Conservation (phyloP, 2,888 invertebrate genomes). For the Nudaria mundana region DNA sequence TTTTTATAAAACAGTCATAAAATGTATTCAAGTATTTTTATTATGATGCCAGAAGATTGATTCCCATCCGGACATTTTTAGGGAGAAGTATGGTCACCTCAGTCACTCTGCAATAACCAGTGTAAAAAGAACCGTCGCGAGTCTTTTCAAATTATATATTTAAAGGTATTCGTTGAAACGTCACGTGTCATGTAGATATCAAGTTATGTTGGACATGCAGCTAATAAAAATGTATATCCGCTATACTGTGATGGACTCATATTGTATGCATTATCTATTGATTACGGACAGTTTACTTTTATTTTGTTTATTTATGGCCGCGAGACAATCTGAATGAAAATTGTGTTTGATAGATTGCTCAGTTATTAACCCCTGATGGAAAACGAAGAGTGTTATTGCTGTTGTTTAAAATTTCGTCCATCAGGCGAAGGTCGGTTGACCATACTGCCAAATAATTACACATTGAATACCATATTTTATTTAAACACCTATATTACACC, state of each 20-base stretch:
- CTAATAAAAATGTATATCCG: slow-evolving; percentile 38
- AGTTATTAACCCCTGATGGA: too few relatives aligned
- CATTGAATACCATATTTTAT: too few relatives aligned
- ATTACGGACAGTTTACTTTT: slow-evolving; percentile 42
- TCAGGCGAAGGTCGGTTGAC: too few relatives aligned
- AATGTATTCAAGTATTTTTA: slow-evolving; percentile 24
- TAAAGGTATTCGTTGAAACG: slow-evolving; percentile 11
- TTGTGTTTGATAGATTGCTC: slow-evolving; percentile 15
- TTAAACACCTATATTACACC: too few relatives aligned
- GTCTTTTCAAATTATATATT: slow-evolving; percentile 15
- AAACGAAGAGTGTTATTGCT: too few relatives aligned
- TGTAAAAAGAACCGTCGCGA: slow-evolving; percentile 23
- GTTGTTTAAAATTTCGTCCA: too few relatives aligned
- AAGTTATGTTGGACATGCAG: slow-evolving; percentile 18
- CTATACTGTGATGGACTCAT: slow-evolving; percentile 30
- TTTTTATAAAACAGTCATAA: slow-evolving; percentile 22
- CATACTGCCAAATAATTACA: too few relatives aligned
- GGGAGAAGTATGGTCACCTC: slow-evolving; percentile 30
- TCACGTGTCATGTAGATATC: slow-evolving; percentile 23
- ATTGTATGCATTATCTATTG: slow-evolving; percentile 44
- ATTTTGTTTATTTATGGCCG: slow-evolving; percentile 25
- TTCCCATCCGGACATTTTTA: slow-evolving; percentile 29
- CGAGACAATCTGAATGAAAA: slow-evolving; percentile 14
- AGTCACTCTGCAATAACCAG: slow-evolving; percentile 31
- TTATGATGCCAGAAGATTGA: slow-evolving; percentile 23